Evolutionary conservation across 2,113 vertebrate genomes (phyloP).

Genomic region (Halcyon senegalensis): DNA sequence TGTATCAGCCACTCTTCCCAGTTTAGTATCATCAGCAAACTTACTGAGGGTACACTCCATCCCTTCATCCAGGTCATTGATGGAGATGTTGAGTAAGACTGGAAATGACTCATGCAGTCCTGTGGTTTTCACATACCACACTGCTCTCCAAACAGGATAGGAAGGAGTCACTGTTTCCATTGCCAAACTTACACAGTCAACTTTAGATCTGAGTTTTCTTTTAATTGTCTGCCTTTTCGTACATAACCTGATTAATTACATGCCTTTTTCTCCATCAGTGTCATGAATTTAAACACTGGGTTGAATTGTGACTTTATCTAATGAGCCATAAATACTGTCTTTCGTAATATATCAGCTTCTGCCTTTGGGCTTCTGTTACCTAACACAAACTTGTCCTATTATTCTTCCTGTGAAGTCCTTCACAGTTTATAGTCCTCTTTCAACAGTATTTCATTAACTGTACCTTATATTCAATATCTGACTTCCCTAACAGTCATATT

Average conservation of each 20-base stretch:
- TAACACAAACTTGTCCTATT: neutral
- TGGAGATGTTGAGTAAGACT: too few species aligned
- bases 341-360: slow-evolving; percentile 22
- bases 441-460: neutral
- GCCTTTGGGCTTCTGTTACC: slow-evolving; percentile 24
- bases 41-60: too few species aligned
- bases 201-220: neutral
- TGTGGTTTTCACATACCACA: fast-evolving
- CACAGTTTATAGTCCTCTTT: neutral
- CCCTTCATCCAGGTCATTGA: too few species aligned
- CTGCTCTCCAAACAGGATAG: neutral
- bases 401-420: neutral
- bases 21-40: too few species aligned
- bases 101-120: fast-evolving
- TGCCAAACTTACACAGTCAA: neutral
- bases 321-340: slow-evolving; percentile 57
- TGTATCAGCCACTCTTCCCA: too few species aligned
- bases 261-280: neutral
- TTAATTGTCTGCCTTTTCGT: slow-evolving; percentile 14
- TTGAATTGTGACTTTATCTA: slow-evolving; percentile 29
- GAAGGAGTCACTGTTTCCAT: neutral
- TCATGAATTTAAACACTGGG: neutral
- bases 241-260: slow-evolving; percentile 6
- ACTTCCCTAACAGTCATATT: neutral
- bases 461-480: neutral